A percentile compares a stretch with the other conserved stretches of the same genome.
phyloP scores from a whole-genome alignment of 2,113 vertebrate species.

The Gallinago paraguaiae region DNA sequence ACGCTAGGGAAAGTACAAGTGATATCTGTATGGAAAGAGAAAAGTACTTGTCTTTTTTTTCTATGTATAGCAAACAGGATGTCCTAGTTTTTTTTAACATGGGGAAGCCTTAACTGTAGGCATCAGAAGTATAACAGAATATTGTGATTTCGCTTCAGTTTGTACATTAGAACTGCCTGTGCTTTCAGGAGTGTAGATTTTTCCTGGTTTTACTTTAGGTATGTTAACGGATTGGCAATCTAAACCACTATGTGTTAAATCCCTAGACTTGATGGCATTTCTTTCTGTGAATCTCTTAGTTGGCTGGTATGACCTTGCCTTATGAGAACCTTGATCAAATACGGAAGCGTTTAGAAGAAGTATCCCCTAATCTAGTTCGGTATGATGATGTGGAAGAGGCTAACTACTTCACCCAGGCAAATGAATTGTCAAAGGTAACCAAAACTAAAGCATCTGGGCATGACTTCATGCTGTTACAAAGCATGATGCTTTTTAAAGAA shows the following conservation, averaged over 20 bases:
- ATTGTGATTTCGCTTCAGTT: not conserved
- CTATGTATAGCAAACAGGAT: not conserved
- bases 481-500: not conserved
- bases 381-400: slow-evolving; percentile 93
- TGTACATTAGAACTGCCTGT: not conserved
- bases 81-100: not conserved
- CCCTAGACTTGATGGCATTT: not conserved
- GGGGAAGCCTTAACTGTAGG: not conserved
- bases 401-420: slow-evolving; percentile 95
- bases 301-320: slow-evolving; percentile 89
- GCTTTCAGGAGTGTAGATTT: not conserved
- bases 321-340: slow-evolving; percentile 89
- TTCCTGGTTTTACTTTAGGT: not conserved
- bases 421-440: slow-evolving; percentile 89
- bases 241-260: not conserved
- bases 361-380: slow-evolving; percentile 92
- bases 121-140: not conserved
- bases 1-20: not conserved
- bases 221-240: not conserved
- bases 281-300: slow-evolving; percentile 68
- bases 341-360: slow-evolving; percentile 86
- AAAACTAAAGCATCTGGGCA: not conserved
- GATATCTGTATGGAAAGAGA: not conserved
- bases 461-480: not conserved
- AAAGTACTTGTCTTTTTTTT: not conserved